Evolutionary conservation across 2,113 vertebrate species (phyloP).

Genomic region (Osmerus eperlanus): DNA sequence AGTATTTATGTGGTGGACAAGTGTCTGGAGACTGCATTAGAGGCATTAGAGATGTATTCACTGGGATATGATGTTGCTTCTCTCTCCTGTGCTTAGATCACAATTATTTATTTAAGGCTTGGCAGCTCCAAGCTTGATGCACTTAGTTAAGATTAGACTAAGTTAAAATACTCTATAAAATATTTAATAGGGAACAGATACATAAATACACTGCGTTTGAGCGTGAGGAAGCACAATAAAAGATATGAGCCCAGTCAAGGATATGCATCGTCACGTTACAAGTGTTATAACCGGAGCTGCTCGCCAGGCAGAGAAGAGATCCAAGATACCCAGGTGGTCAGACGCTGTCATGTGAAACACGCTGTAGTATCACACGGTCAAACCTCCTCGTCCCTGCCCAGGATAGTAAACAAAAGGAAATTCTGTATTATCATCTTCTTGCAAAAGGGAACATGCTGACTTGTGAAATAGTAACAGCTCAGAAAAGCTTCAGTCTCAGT

Average conservation of each 20-base stretch:
- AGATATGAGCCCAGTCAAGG: neutral
- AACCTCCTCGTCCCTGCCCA: too few relatives aligned
- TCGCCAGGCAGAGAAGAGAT: too few relatives aligned
- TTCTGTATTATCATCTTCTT: too few relatives aligned
- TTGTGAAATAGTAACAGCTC: too few relatives aligned
- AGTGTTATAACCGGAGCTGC: too few relatives aligned
- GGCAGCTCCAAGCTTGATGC: slow-evolving; percentile 12
- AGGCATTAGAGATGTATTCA: neutral
- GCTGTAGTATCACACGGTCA: too few relatives aligned
- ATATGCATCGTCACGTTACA: neutral
- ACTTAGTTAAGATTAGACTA: slow-evolving; percentile 26
- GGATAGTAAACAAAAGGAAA: too few relatives aligned
- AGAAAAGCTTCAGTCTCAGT: too few relatives aligned
- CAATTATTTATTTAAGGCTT: slow-evolving; percentile 22
- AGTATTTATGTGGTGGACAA: neutral
- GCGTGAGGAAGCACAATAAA: slow-evolving; percentile 20
- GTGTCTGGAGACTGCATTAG: neutral
- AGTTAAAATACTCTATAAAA: slow-evolving; percentile 32
- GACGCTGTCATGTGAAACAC: too few relatives aligned
- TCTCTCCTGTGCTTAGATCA: slow-evolving; percentile 11
- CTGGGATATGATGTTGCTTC: neutral
- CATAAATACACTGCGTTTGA: slow-evolving; percentile 22
- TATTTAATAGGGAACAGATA: slow-evolving; percentile 20
- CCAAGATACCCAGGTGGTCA: too few relatives aligned
- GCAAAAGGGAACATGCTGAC: too few relatives aligned